These are phyloP conservation scores for Axis porcinus DNA, from an alignment of 2,113 vertebrate genomes.

Conservation along the genomic window DNA sequence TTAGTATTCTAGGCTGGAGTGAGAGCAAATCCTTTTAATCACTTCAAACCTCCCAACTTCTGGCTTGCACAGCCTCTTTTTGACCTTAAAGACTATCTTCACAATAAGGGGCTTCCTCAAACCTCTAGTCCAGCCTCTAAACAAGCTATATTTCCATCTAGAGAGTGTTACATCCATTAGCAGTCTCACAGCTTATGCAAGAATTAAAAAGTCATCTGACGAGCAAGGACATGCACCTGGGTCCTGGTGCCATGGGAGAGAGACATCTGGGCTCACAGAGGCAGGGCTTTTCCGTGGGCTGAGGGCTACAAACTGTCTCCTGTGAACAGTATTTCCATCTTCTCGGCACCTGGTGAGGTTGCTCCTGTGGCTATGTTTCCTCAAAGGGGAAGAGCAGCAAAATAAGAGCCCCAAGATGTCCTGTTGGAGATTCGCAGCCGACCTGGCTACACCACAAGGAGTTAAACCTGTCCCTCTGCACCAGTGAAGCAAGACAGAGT, in stretches of 20 bases:
- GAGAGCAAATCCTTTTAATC: neutral
- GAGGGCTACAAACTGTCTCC: neutral
- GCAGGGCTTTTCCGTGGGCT: neutral
- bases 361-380: neutral
- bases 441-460: slow-evolving; percentile 22
- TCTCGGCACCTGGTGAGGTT: neutral
- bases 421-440: accelerated
- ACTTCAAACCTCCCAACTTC: neutral
- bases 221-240: slow-evolving; percentile 51
- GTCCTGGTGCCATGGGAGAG: slow-evolving; percentile 34
- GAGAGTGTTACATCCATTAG: slow-evolving; percentile 26
- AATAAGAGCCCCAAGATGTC: neutral
- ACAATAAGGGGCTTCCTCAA: neutral
- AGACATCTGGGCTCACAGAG: neutral
- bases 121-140: slow-evolving; percentile 52
- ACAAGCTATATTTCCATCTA: slow-evolving; percentile 43
- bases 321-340: slow-evolving; percentile 28
- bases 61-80: neutral
- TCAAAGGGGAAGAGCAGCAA: neutral
- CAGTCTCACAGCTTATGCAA: slow-evolving; percentile 60
- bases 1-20: neutral
- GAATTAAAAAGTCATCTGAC: slow-evolving; percentile 61
- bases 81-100: neutral
- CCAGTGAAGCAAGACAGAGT: neutral
- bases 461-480: slow-evolving; percentile 34